Percentiles rank a stretch among this genome's conserved stretches.
phyloP scores from a whole-genome alignment of 2,888 invertebrate genomes.

The Xylocampa areola region DNA sequence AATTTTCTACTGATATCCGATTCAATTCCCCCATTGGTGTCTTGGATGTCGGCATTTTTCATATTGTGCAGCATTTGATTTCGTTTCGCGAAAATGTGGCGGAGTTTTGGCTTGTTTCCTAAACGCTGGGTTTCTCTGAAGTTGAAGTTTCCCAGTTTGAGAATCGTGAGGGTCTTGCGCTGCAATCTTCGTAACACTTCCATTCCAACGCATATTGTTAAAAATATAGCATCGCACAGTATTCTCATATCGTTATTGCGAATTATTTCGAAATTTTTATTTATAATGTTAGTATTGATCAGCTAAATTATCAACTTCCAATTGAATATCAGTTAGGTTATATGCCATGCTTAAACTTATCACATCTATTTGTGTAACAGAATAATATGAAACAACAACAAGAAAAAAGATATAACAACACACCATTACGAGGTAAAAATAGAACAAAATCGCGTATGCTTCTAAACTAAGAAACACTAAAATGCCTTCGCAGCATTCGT shows the following conservation, averaged over 20 bases:
- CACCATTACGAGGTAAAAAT: too few relatives aligned
- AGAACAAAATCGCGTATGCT: background rate
- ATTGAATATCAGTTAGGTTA: too few relatives aligned
- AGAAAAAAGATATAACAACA: background rate
- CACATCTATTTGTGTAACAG: too few relatives aligned
- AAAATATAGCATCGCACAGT: too few relatives aligned
- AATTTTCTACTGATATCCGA: conserved; percentile 71
- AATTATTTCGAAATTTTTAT: too few relatives aligned
- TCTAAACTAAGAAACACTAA: conserved; percentile 4
- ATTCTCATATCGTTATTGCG: too few relatives aligned
- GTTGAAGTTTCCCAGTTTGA: conserved; percentile 20
- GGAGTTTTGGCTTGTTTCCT: conserved; percentile 45
- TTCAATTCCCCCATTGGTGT: conserved; percentile 67
- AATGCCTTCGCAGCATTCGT: background rate
- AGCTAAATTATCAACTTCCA: too few relatives aligned
- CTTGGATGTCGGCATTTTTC: conserved; percentile 60
- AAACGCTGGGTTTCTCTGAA: conserved; percentile 17
- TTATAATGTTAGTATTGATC: too few relatives aligned
- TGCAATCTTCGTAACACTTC: too few relatives aligned
- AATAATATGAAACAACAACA: too few relatives aligned
- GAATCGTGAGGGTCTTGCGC: conserved; percentile 6
- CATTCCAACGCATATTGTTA: too few relatives aligned
- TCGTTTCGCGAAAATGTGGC: conserved; percentile 27
- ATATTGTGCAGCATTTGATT: conserved; percentile 55
- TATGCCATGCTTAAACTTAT: too few relatives aligned